Conservation (phyloP, 2,797 vertebrate species). For the Acrossocheilus wenchowensis region DNA sequence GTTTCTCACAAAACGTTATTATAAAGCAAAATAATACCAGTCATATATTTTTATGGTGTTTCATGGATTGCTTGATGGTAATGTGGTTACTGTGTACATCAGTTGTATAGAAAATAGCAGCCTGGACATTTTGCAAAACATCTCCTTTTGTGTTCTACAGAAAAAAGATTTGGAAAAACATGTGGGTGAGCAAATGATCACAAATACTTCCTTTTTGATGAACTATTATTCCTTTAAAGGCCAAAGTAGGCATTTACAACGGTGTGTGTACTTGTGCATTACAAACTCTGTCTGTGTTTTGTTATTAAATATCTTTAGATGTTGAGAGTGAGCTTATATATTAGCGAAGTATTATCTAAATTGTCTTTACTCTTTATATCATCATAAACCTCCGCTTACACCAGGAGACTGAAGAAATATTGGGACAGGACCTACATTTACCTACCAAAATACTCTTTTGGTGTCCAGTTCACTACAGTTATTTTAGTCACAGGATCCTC, state of each 20-base stretch:
- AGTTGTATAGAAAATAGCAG: not conserved
- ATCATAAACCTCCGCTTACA: not conserved
- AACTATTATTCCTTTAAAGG: not conserved
- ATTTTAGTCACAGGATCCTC: slow-evolving; percentile 26
- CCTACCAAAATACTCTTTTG: slow-evolving; percentile 24
- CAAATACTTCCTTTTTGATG: not conserved
- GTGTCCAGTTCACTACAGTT: slow-evolving; percentile 19
- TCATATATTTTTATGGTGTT: not conserved
- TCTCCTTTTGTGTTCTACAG: not conserved
- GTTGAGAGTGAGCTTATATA: not conserved
- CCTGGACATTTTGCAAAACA: slow-evolving; percentile 7
- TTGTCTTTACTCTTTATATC: not conserved
- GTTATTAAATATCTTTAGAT: not conserved
- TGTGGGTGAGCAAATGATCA: not conserved
- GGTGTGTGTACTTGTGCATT: not conserved
- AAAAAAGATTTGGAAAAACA: not conserved
- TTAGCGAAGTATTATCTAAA: not conserved
- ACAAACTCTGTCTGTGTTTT: too few relatives aligned
- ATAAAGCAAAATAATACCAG: not conserved
- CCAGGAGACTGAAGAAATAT: slow-evolving; percentile 4
- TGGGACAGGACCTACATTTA: slow-evolving; percentile 43
- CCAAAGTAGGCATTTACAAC: not conserved
- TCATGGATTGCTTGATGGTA: not conserved
- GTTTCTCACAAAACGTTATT: not conserved
- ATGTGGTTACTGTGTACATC: not conserved